Evolutionary conservation across 2,113 vertebrate species (phyloP).

Genomic region (Tragulus kanchil): DNA sequence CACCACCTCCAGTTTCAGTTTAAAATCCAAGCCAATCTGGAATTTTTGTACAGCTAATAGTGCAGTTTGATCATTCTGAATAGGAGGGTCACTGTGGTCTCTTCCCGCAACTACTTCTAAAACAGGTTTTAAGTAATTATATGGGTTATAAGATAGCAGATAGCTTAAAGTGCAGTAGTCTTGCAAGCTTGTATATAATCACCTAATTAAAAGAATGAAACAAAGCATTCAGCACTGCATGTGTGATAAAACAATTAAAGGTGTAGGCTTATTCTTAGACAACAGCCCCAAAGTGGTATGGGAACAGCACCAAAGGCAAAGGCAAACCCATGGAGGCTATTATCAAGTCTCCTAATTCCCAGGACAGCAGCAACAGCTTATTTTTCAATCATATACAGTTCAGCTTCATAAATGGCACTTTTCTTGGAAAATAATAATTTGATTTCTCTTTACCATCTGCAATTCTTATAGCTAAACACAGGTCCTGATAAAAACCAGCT

Average conservation of each 20-base stretch:
- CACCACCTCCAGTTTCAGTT: constrained; percentile 57
- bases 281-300: background rate
- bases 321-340: background rate
- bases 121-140: constrained; percentile 35
- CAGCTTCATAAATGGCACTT: background rate
- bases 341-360: background rate
- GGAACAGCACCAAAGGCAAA: background rate
- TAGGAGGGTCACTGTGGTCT: background rate
- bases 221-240: background rate
- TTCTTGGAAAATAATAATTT: constrained; percentile 24
- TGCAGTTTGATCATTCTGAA: constrained; percentile 7
- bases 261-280: constrained; percentile 54
- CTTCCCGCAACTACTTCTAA: background rate
- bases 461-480: constrained; percentile 39
- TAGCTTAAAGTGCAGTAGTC: constrained; percentile 1
- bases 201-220: constrained; percentile 59
- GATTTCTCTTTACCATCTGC: constrained; percentile 28
- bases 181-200: background rate
- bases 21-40: constrained; percentile 63
- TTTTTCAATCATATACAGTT: constrained; percentile 30
- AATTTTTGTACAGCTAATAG: constrained; percentile 37
- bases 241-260: constrained; percentile 48
- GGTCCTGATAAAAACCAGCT: background rate
- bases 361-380: background rate
- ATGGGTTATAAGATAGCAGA: background rate